Evolutionary conservation across 2,113 vertebrate species (phyloP).

Genomic region (Pelecanoides urinatrix): DNA sequence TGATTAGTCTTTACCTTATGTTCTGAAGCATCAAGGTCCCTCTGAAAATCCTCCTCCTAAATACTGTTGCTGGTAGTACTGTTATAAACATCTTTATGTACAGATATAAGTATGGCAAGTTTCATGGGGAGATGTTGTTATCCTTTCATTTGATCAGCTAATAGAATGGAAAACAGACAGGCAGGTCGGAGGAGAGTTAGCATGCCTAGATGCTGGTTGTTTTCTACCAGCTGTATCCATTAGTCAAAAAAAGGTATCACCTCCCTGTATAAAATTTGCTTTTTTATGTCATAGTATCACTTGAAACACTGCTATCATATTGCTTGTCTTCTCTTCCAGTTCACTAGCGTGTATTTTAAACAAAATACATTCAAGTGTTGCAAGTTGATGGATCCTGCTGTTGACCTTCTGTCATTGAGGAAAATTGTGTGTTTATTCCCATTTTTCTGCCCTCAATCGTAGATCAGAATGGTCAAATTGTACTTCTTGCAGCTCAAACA

Average conservation of each 20-base stretch:
- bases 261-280: not conserved
- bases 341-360: not conserved
- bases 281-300: not conserved
- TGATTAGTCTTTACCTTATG: not conserved
- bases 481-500: not conserved
- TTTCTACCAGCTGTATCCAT: not conserved
- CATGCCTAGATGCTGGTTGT: not conserved
- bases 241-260: not conserved
- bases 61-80: not conserved
- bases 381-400: not conserved
- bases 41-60: not conserved
- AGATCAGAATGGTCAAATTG: not conserved
- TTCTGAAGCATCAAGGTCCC: not conserved
- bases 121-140: not conserved
- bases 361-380: not conserved
- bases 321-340: not conserved
- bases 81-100: not conserved
- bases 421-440: not conserved
- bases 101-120: not conserved
- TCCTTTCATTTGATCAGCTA: not conserved
- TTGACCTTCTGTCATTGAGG: not conserved
- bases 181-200: not conserved
- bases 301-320: not conserved
- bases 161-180: not conserved
- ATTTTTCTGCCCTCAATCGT: not conserved